Base-by-base conservation (phyloP, 1,140 invertebrate genomes). In the Drosophila eugracilis region DNA sequence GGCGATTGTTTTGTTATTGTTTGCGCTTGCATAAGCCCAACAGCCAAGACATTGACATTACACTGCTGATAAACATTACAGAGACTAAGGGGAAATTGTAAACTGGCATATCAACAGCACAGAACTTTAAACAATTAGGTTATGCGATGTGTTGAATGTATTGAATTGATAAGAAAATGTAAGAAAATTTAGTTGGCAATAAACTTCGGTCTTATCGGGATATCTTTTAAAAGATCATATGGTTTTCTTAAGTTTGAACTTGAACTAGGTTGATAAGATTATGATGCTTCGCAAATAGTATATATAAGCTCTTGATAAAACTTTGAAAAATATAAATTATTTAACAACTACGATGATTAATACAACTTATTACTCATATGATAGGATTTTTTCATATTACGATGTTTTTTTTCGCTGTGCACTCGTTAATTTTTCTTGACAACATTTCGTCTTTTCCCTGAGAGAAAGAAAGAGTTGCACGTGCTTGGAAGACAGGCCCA, bases 391-490 rank as follows among this genome's bases (percentile, higher is more conserved):
- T 41, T 10, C 12, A 7, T 6, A n/a, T 22, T 4, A 15, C 2
- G 14, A 7, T 17, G 30, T 34, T 21, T 47, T 69, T 72, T 39
- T 12, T 12, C 30, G 10, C 9, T 37, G 21, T 58, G 70, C 59
- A 37, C 37, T 15, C 12, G 44, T 30, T 39, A 30, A 42, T 74
- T 74, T 45, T 45, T 45, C 37, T 47, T 44, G 80, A 86, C 80
- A 63, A 47, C 54, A 67, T 62, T 75, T 67, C 39, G 60, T 73
- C 70, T 72, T 62, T 45, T 45, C 19, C 47, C 24, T 76, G 59
- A 76, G 58, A 63, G 70, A 83, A 85, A 84, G 71, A 70, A 85
- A 85, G 72, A 85, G 66, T 69, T 76, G 72, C 73, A 88, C 81
- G 81, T 85, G 77, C 60, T 42, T 30, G 32, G 26, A 17, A 24